Base-by-base conservation (phyloP, 23 tunicate species). In the Ciona savignyi region DNA sequence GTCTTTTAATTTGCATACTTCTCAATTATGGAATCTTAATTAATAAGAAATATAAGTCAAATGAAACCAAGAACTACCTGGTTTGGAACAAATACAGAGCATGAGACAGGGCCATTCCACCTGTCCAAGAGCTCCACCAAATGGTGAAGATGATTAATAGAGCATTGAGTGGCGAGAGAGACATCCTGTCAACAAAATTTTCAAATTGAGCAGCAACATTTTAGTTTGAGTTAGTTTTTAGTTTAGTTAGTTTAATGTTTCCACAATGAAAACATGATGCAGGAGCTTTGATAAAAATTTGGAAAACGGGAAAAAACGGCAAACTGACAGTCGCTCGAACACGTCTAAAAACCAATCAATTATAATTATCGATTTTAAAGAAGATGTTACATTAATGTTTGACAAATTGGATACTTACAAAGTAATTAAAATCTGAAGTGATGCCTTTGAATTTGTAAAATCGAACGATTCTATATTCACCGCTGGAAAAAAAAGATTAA, bases 141-240 rank as follows among this genome's bases (percentile, higher is more conserved):
- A 72, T 95, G 99, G 66, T 95, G 99, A 25, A 95, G 87, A 73
- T 95, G 99, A 63, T 95, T 95, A 27, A 90, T 76, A 1, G 96
- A 89, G 49, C 99, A 95, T 49, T 88, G 96, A 0, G 99, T 95
- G 2, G 92, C 99, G 15, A 95, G 42, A 24, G 84, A 71, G 34
- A 95, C 81, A 76, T 95, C 99, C 97, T 91, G 51, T 25, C 75
- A 48, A 72, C 0, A 62, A 29, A 74, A 65, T 22, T 32, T 27
- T 9, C 27, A 25, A 3, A 27, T 23, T 60, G n/a, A n/a, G n/a
- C n/a, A n/a, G n/a, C n/a, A n/a, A n/a, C n/a, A n/a, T n/a, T n/a
- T n/a, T n/a, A n/a, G n/a, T n/a, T n/a, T 65, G 20, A 65, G 27
- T 65, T 23, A 65, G 27, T n/a, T n/a, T n/a, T n/a, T n/a, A n/a